A percentile compares a stretch with the other conserved stretches of the same genome.
These are phyloP conservation scores for Anabacerthia variegaticeps DNA, from an alignment of 2,797 vertebrate genomes.

Conservation along the genomic window DNA sequence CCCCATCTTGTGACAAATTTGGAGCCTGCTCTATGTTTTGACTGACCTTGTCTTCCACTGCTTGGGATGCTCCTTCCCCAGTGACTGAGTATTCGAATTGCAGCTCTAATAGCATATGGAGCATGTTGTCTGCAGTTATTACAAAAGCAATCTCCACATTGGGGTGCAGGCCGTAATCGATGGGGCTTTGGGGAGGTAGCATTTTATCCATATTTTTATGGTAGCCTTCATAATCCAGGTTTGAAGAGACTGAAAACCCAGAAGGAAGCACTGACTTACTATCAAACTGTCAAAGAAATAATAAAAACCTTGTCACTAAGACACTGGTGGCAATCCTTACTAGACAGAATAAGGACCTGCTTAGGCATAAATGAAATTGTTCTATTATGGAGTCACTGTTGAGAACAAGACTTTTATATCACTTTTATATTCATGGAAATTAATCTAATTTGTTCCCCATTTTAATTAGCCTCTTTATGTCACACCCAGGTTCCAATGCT, in stretches of 20 bases:
- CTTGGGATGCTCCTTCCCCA: conserved; percentile 79
- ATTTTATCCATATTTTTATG: conserved; percentile 81
- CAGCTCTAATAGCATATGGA: conserved; percentile 84
- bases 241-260: conserved; percentile 80
- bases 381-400: conserved; percentile 6
- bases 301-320: conserved; percentile 41
- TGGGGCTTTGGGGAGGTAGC: conserved; percentile 78
- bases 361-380: conserved; percentile 51
- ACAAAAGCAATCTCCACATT: conserved; percentile 83
- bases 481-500: neutral
- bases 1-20: conserved; percentile 41
- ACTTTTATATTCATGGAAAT: neutral
- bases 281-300: conserved; percentile 56
- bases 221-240: conserved; percentile 83
- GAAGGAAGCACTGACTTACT: conserved; percentile 69
- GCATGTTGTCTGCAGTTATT: conserved; percentile 81
- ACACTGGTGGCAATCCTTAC: conserved; percentile 14
- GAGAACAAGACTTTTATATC: conserved; percentile 48
- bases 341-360: conserved; percentile 39
- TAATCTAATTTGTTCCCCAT: conserved; percentile 44
- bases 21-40: conserved; percentile 6
- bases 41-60: conserved; percentile 61
- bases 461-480: conserved; percentile 54
- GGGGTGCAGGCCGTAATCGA: conserved; percentile 81
- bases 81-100: conserved; percentile 80